Evolutionary conservation across 1,140 invertebrate species (phyloP), one percentile per base, ranked within the genome.

Genomic region (Drosophila azteca): DNA sequence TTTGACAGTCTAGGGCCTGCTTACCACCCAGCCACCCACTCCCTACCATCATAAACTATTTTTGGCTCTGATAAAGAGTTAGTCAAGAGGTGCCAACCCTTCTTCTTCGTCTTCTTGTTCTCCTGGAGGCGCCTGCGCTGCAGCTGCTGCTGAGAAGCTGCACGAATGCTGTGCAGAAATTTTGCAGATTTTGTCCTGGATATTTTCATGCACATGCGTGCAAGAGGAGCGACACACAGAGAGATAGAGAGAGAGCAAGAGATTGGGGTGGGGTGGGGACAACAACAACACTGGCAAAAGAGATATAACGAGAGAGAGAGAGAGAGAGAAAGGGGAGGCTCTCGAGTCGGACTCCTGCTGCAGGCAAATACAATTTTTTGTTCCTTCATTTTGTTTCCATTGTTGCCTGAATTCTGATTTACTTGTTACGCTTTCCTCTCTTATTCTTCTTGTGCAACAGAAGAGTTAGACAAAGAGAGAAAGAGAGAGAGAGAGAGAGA

Each of bases 161-260:
- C 39, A 66, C 52, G 29, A 31, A 31, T 35, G 15, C 44, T 74
- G 60, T 75, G 72, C 71, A 69, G 61, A 59, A 59, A 13, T 13
- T 59, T 63, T 82, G 79, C 79, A 85, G 81, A 81, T 61, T 81
- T 71, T 78, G 81, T 75, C 81, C 81, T 85, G 81, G 82, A 87
- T 69, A 69, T 87, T 87, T 85, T 87, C 62, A 60, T 81, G 77
- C 57, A 87, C 81, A 85, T 87, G 78, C 82, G 78, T 87, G 81
- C 65, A 78, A 67, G 50, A 35, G 69, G 54, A 77, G 55, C 62
- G 58, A 45, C 45, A 52, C 35, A 5, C 35, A 52, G 45, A 65
- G 61, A 43, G 5, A 49, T 39, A 7, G 24, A 26, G 24, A 46
- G 41, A 46, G 61, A 60, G 13, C 15, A 43, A 61, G 50, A 62